Base-by-base conservation (phyloP, 2,888 invertebrate genomes). In the Nyleta sp. region DNA sequence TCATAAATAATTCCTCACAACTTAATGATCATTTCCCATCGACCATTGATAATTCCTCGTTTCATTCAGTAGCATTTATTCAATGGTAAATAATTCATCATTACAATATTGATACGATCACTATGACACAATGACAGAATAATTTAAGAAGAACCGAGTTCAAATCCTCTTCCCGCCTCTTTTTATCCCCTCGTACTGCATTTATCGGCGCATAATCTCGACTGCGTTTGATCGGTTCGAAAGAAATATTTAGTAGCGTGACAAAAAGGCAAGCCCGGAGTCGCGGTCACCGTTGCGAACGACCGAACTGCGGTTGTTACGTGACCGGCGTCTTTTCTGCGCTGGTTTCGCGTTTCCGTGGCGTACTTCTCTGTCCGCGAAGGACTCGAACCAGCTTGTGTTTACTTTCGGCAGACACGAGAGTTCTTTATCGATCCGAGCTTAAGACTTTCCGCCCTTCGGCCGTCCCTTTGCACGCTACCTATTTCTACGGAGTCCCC, bases 361-460 rank as follows among this genome's bases (percentile, higher is more conserved):
- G 68, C 31, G 40, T 60, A 53, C 13, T 67, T 62, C 33, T 70
- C 50, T 71, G 60, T 74, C 70, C 48, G 64, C 68, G 53, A 73
- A 75, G 15, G 62, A 71, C 65, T 50, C 35, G 20, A 52, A 59
- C 57, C 71, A 62, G 62, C 67, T 62, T 72, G 65, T 67, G 71
- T 75, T 71, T 75, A 79, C 71, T 75, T 70, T 67, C 75, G 38
- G 53, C 62, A 67, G 75, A 67, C 74, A 75, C 67, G 75, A 72
- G 52, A 74, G 64, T 65, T 72, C 71, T 55, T 72, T 79, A 67
- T 75, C 67, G 75, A 79, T 79, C 70, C 44, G 52, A 13, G 62
- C 62, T 67, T 40, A 50, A 71, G 67, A 71, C 52, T 53, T 68
- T 78, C 62, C 65, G 65, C 62, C 71, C 48, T 62, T 67, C 70